phyloP scores from a whole-genome alignment of 2,888 invertebrate genomes.

The Cosmia pyralina region DNA sequence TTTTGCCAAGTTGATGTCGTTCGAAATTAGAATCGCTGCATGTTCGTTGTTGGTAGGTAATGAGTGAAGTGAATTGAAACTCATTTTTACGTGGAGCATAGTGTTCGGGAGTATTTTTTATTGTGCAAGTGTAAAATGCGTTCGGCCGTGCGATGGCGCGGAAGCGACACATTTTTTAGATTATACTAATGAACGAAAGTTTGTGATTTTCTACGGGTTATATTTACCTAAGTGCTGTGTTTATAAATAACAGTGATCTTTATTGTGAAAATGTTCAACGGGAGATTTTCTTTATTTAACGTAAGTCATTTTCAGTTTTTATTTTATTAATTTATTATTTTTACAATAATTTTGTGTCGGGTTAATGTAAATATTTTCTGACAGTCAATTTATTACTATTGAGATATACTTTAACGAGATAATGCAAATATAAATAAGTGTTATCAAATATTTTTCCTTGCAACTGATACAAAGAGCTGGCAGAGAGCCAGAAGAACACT shows the following conservation, averaged over 20 bases:
- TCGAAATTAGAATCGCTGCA: conserved; percentile 79
- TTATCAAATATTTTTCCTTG: conserved; percentile 59
- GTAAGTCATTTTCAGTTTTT: conserved; percentile 45
- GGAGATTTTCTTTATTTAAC: conserved; percentile 60
- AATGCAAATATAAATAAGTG: conserved; percentile 45
- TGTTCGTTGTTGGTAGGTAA: conserved; percentile 63
- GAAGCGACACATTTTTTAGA: conserved; percentile 77
- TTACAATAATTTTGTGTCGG: background rate
- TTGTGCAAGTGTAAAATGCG: conserved; percentile 74
- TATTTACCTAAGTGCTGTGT: conserved; percentile 57
- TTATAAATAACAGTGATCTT: conserved; percentile 54
- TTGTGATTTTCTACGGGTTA: conserved; percentile 56
- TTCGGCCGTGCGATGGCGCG: conserved; percentile 75
- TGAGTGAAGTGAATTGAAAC: conserved; percentile 74
- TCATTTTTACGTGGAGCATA: conserved; percentile 64
- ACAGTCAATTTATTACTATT: conserved; percentile 13
- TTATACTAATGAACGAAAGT: conserved; percentile 63
- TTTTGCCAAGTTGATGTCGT: conserved; percentile 83
- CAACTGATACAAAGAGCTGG: conserved; percentile 67
- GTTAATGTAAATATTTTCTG: background rate
- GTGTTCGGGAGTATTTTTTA: conserved; percentile 66
- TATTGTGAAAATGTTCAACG: conserved; percentile 63
- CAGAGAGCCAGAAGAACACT: conserved; percentile 62
- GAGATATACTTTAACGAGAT: conserved; percentile 27
- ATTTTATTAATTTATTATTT: background rate